Percentiles rank a stretch among this genome's conserved stretches.
phyloP scores from a whole-genome alignment of 2,113 vertebrate species.

The Aegithalos caudatus region DNA sequence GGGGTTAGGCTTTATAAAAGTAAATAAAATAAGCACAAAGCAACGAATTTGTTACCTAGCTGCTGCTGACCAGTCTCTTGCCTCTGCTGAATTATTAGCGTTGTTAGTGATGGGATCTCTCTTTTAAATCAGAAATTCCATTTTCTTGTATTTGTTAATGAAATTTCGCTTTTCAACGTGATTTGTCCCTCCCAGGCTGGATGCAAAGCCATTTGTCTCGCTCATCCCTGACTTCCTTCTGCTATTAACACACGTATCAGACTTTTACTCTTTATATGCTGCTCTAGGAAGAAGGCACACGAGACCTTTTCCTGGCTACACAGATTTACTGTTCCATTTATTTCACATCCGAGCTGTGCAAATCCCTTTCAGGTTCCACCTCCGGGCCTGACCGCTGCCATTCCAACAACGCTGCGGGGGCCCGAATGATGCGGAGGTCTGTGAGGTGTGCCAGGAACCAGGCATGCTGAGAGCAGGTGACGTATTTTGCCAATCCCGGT shows the following conservation, averaged over 20 bases:
- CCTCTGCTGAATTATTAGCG: neutral
- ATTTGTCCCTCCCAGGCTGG: neutral
- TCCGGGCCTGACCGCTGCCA: neutral
- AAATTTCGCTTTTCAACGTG: neutral
- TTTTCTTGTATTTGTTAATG: neutral
- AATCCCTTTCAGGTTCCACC: neutral
- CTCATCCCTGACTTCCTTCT: neutral
- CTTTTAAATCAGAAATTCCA: neutral
- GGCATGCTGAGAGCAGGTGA: accelerated
- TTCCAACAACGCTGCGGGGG: accelerated
- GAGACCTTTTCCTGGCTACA: neutral
- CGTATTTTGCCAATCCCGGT: neutral
- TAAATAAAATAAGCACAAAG: neutral
- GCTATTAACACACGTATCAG: neutral
- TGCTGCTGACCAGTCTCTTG: neutral
- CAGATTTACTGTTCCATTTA: neutral
- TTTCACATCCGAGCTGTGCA: neutral
- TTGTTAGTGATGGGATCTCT: neutral
- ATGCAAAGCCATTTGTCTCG: neutral
- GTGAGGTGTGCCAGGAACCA: accelerated
- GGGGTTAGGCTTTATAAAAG: neutral
- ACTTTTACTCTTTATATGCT: neutral
- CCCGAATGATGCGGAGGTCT: accelerated
- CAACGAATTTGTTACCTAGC: neutral
- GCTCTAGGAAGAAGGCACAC: neutral